Evolutionary conservation across 64 coral and sea anemone species (phyloP), one percentile per base, ranked within the genome.

Genomic region (Cladopsammia gracilis): DNA sequence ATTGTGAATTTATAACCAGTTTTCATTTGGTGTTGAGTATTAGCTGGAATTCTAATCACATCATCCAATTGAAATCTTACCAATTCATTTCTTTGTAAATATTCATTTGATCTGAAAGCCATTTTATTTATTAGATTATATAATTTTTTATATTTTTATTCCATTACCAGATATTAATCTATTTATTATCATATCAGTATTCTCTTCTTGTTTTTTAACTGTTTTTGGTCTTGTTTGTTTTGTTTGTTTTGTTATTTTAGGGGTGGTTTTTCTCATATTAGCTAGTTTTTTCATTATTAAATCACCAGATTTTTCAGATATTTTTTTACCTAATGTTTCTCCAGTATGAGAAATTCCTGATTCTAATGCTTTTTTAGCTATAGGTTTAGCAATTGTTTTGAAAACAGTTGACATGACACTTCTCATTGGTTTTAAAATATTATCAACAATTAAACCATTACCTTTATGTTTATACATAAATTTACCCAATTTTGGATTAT

Each of bases 71-170:
- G 66, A 26, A 7, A 69, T 69, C 66, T 4, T 24, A 69, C 66
- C 66, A 69, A 25, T 23, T 69, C 66, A 69, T 69, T 24, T 26
- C 66, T 69, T 10, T 75, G 72, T 20, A 50, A 75, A 18, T 50
- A 75, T 75, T 75, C 72, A 75, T 46, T 51, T 75, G 72, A 19
- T 75, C 72, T 75, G 12, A 75, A 75, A 75, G 72, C 12, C 72
- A 75, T 75, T 75, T 50, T n/a, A 75, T 34, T 75, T 50, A 68
- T 68, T 68, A 68, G 16, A 20, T 34, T 68, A 68, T 3, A 68
- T 68, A 68, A n/a, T 24, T 68, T 68, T 68, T 68, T 68, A 24
- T 68, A 20, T 68, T 68, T 68, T 68, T 25, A 68, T 24, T 25
- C 20, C 65, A n/a, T 20, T 24, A 24, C 65, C 65, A 25, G 4